phyloP scores from a whole-genome alignment of 1,140 invertebrate species.

The Drosophila elegans region DNA sequence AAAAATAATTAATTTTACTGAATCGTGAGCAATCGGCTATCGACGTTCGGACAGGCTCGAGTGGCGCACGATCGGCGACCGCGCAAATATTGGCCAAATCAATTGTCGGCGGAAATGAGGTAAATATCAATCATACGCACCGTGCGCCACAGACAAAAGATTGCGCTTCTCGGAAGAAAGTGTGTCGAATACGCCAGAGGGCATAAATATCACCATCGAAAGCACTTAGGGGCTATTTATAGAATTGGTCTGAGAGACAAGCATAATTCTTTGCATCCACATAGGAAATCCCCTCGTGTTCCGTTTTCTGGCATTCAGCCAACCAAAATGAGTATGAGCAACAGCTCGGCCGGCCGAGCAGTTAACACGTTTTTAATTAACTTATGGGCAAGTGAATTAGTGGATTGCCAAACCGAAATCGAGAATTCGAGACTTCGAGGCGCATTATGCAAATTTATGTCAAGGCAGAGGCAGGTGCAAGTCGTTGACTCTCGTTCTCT shows the following conservation, averaged over 20 bases:
- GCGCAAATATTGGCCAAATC: slow-evolving; percentile 47
- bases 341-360: slow-evolving; percentile 8
- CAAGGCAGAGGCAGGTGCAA: slow-evolving; percentile 54
- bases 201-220: slow-evolving; percentile 11
- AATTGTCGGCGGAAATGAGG: slow-evolving; percentile 51
- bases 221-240: slow-evolving; percentile 39
- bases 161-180: slow-evolving; percentile 44
- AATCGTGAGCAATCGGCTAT: slow-evolving; percentile 34
- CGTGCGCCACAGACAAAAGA: slow-evolving; percentile 32
- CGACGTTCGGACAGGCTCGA: slow-evolving; percentile 23
- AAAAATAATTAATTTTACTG: slow-evolving; percentile 52
- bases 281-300: slow-evolving; percentile 39
- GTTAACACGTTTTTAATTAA: slow-evolving; percentile 60
- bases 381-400: slow-evolving; percentile 47
- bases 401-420: slow-evolving; percentile 33
- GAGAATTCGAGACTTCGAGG: slow-evolving; percentile 24
- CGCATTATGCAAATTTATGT: slow-evolving; percentile 67
- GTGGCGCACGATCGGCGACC: slow-evolving; percentile 31
- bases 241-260: slow-evolving; percentile 14
- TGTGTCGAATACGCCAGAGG: slow-evolving; percentile 24
- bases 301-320: slow-evolving; percentile 29
- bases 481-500: slow-evolving; percentile 54
- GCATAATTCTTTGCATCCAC: slow-evolving; percentile 27
- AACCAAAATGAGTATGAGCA: slow-evolving; percentile 20
- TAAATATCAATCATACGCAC: slow-evolving; percentile 74